Evolutionary conservation across 2,888 invertebrate species (phyloP).

Genomic region (Napeogenes sylphis): DNA sequence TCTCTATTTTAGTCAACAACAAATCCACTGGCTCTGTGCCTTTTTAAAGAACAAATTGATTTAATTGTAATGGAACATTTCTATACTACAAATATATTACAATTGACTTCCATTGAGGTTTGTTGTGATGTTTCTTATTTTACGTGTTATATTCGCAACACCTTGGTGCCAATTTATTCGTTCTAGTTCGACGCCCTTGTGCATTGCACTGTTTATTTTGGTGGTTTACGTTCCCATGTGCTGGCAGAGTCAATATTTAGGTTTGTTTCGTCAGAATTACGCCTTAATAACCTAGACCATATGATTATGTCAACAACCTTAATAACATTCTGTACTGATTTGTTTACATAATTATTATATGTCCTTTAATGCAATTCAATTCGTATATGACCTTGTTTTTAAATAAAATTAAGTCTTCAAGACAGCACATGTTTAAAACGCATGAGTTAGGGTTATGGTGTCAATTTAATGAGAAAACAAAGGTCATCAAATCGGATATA

Average conservation of each 20-base stretch:
- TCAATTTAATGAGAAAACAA: too few relatives aligned
- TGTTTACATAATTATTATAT: background rate
- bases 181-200: constrained; percentile 53
- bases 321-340: constrained; percentile 4
- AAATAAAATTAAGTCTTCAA: too few relatives aligned
- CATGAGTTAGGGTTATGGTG: too few relatives aligned
- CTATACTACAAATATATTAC: background rate
- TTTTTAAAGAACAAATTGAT: constrained; percentile 29
- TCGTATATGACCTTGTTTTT: too few relatives aligned
- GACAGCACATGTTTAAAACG: too few relatives aligned
- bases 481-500: too few relatives aligned
- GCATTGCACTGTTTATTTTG: constrained; percentile 41
- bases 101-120: constrained; percentile 6
- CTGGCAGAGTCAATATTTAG: constrained; percentile 39
- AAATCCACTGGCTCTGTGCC: constrained; percentile 38
- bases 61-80: background rate
- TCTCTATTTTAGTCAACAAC: constrained; percentile 39
- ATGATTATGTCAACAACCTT: constrained; percentile 1
- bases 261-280: constrained; percentile 26
- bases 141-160: constrained; percentile 26
- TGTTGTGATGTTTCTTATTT: constrained; percentile 22
- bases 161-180: constrained; percentile 34
- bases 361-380: too few relatives aligned
- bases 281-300: constrained; percentile 10
- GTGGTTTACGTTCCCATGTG: constrained; percentile 41